Conservation (phyloP, 2,113 vertebrate genomes). For the Globicephala melas region DNA sequence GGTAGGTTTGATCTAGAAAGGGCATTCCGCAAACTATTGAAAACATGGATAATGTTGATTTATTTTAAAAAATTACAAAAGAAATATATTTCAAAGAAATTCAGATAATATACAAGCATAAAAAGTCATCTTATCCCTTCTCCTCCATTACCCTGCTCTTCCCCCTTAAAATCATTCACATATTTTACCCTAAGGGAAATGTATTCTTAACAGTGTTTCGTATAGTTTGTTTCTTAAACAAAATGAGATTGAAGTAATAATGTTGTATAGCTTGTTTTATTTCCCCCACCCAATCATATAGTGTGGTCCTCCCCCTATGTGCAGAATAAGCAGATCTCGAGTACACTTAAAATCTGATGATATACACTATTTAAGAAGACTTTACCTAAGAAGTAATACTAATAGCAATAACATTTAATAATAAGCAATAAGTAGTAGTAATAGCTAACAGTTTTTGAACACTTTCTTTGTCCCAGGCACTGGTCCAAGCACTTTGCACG, state of each 20-base stretch:
- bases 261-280: background rate
- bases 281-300: background rate
- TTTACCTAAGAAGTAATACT: background rate
- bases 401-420: background rate
- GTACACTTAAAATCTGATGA: background rate
- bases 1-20: slow-evolving; percentile 32
- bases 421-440: background rate
- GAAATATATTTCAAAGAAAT: background rate
- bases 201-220: background rate
- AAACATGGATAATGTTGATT: background rate
- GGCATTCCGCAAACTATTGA: background rate
- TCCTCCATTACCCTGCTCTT: background rate
- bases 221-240: background rate
- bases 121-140: background rate
- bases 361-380: background rate
- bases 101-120: background rate
- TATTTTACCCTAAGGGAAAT: background rate
- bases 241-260: background rate
- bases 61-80: background rate
- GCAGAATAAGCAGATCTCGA: background rate
- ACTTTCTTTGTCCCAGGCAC: background rate
- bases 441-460: background rate
- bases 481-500: background rate
- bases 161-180: background rate
- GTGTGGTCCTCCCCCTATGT: background rate